Percentiles rank a stretch among this genome's conserved stretches.
Evolutionary conservation across 2,113 vertebrate species (phyloP).

Genomic region (Barbus barbus): DNA sequence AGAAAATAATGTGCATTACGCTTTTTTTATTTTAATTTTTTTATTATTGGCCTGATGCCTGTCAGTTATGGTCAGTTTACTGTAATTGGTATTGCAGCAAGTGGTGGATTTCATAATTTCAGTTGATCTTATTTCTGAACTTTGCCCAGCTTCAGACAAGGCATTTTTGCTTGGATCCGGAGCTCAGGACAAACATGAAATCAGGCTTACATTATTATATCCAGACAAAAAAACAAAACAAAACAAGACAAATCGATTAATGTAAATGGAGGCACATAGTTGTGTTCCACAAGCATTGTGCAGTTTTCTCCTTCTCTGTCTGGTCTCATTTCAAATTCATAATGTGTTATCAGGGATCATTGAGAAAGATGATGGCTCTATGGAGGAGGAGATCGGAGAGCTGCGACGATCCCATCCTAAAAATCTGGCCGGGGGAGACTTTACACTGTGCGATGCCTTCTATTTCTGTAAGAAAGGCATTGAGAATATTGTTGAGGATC

Average conservation of each 20-base stretch:
- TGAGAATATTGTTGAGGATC: slow-evolving; percentile 92
- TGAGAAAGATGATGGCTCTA: slow-evolving; percentile 80
- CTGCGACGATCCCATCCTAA: slow-evolving; percentile 64
- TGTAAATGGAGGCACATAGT: not conserved
- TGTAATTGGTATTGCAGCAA: slow-evolving; percentile 60
- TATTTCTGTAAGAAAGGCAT: slow-evolving; percentile 91
- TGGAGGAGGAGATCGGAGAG: slow-evolving; percentile 86
- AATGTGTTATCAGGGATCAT: slow-evolving; percentile 83
- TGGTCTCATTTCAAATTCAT: not conserved
- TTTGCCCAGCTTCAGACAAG: slow-evolving; percentile 39
- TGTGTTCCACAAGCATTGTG: not conserved
- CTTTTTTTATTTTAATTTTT: not conserved
- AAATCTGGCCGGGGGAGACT: slow-evolving; percentile 69
- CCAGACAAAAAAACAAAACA: not conserved
- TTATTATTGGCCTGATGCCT: slow-evolving; percentile 6
- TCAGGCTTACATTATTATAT: not conserved
- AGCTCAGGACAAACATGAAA: not conserved
- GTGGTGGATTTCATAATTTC: slow-evolving; percentile 57
- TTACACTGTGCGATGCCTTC: slow-evolving; percentile 84
- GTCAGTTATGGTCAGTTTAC: not conserved
- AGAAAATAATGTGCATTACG: not conserved
- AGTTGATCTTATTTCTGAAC: slow-evolving; percentile 42
- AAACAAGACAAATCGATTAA: not conserved
- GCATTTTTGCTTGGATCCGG: not conserved
- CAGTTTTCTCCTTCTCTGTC: not conserved